Conservation (phyloP, 2,797 vertebrate species). For the Cynopterus sphinx region DNA sequence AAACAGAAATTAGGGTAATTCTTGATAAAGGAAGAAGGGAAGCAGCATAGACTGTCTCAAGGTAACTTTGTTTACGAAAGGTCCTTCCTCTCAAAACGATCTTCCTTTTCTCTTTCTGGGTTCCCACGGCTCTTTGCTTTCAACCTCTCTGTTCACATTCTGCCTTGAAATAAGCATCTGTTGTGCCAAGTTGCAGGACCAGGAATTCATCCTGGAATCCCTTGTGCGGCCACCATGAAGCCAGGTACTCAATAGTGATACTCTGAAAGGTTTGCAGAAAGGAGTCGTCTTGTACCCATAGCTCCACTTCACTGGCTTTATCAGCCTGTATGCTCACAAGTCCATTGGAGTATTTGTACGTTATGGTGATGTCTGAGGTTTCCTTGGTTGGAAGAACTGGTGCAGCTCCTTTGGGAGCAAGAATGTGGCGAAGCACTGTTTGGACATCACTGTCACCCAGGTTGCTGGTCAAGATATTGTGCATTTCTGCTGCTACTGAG, state of each 20-base stretch:
- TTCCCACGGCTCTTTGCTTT: neutral
- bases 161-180: neutral
- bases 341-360: neutral
- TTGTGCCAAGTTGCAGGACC: neutral
- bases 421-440: neutral
- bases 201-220: neutral
- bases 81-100: neutral
- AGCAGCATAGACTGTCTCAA: neutral
- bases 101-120: neutral
- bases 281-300: neutral
- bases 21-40: neutral
- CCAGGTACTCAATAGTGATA: neutral
- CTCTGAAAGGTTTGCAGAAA: neutral
- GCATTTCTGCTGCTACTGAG: neutral
- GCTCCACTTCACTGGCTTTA: neutral
- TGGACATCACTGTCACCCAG: neutral
- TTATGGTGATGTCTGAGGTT: neutral
- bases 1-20: neutral
- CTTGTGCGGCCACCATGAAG: neutral
- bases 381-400: neutral
- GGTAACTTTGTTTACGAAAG: neutral
- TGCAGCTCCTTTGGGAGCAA: neutral
- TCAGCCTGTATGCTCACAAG: neutral
- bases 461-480: neutral
- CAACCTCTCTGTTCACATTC: neutral